These are phyloP conservation scores for Oreortyx pictus DNA, from an alignment of 2,797 vertebrate species.

Conservation along the genomic window DNA sequence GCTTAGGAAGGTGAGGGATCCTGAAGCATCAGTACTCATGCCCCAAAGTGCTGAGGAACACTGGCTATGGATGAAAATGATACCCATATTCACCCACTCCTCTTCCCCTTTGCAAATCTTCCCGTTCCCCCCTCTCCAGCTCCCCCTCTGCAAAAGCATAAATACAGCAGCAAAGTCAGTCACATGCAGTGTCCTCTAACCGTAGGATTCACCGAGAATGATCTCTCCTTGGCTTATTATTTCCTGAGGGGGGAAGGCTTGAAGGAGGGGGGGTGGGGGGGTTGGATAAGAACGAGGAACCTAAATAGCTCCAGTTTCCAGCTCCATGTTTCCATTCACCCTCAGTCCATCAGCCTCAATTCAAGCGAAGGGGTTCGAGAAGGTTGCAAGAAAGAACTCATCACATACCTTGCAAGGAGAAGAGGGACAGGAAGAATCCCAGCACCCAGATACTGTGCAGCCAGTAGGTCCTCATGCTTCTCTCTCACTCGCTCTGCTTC, in stretches of 20 bases:
- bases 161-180: constrained; percentile 73
- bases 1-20: constrained; percentile 51
- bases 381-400: constrained; percentile 18
- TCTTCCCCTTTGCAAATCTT: constrained; percentile 11
- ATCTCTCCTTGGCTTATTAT: constrained; percentile 50
- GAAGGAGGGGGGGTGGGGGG: not conserved
- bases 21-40: constrained; percentile 41
- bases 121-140: not conserved
- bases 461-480: constrained; percentile 87
- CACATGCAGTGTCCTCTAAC: constrained; percentile 65
- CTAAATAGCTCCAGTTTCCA: constrained; percentile 22
- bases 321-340: constrained; percentile 49
- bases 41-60: constrained; percentile 50
- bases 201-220: constrained; percentile 51
- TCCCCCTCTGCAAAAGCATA: constrained; percentile 41
- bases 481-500: constrained; percentile 64
- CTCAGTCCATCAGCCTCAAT: constrained; percentile 41
- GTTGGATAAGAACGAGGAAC: not conserved
- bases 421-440: constrained; percentile 85
- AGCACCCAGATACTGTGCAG: constrained; percentile 87
- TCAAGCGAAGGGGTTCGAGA: constrained; percentile 13
- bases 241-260: not conserved
- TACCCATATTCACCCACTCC: constrained; percentile 2
- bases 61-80: constrained; percentile 28
- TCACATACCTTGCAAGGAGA: constrained; percentile 84